Evolutionary conservation across 1,140 invertebrate species (phyloP).

Genomic region (Rhizoglyphus robini): DNA sequence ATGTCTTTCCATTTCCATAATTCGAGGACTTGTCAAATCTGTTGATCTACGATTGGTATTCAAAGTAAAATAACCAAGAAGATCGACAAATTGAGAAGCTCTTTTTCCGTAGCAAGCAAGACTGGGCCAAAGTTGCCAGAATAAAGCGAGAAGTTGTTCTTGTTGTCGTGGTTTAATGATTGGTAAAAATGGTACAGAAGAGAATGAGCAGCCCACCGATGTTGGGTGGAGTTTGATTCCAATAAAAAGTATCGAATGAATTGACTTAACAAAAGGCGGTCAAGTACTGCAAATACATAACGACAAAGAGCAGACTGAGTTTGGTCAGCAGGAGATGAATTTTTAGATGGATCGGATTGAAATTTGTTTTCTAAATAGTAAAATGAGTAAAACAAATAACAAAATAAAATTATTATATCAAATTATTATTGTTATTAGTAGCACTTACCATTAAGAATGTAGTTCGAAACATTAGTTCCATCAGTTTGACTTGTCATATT

Average conservation of each 20-base stretch:
- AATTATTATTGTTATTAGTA: too few relatives aligned
- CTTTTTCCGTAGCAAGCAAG: conserved; percentile 79
- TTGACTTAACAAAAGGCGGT: conserved; percentile 48
- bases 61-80: conserved; percentile 80
- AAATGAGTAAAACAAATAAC: neutral
- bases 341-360: neutral
- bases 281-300: conserved; percentile 54
- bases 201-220: conserved; percentile 89
- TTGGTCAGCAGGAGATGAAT: neutral
- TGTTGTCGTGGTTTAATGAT: conserved; percentile 59
- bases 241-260: conserved; percentile 81
- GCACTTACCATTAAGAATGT: neutral
- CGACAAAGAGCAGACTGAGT: conserved; percentile 52
- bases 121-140: conserved; percentile 83
- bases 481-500: too few relatives aligned
- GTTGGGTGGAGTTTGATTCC: conserved; percentile 78
- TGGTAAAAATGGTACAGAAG: conserved; percentile 70
- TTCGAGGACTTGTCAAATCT: conserved; percentile 12
- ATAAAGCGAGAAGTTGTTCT: conserved; percentile 56
- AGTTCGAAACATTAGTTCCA: neutral
- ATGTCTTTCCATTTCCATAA: conserved; percentile 41
- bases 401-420: neutral
- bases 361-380: neutral
- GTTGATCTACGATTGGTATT: conserved; percentile 36
- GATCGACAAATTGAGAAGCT: conserved; percentile 88